Evolutionary conservation across 2,113 vertebrate species (phyloP), one percentile per base, ranked within the genome.

Genomic region (Hyla sarda): DNA sequence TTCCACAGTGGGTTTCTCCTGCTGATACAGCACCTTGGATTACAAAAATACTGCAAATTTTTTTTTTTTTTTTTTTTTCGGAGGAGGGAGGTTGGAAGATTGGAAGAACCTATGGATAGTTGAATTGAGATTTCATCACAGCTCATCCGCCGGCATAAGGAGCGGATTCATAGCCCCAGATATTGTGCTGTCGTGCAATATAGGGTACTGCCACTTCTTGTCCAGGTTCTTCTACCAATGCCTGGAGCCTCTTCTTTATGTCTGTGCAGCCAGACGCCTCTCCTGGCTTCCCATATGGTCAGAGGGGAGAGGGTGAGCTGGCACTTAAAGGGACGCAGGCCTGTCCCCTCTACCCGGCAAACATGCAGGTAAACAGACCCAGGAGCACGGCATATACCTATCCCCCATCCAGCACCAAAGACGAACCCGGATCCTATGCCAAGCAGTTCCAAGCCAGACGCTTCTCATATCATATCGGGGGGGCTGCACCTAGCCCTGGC

Each of bases 341-440:
- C 65, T 80, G 50, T 47, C 67, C 50, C 65, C 78, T 60, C 19
- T 23, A 62, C 67, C 85, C 28, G 50, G 30, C 78, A 81, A 74
- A 71, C 85, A 87, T 87, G 85, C 85, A 87, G 85, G 85, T 81
- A 48, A 87, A 87, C 69, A 37, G 85, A n/a, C 85, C 85, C 12
- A 47, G 78, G 85, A 87, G 85, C 67, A 87, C 85, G 12, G 85
- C 77, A 10, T 82, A 82, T 25, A 87, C 85, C n/a, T 87, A 87
- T 37, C 85, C 85, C 74, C 85, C 85, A 19, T 50, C 85, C 50
- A 74, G 52, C 54, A 78, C 85, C 37, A 37, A 37, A 80, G 85
- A 87, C 65, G 77, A 87, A 16, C 21, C 77, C 2, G 85, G 52
- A 23, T 73, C 58, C 77, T 87, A 87, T 21, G 85, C 85, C 78